Evolutionary conservation across 2,888 invertebrate genomes (phyloP).

Genomic region (Acanthosepion pharaonis): DNA sequence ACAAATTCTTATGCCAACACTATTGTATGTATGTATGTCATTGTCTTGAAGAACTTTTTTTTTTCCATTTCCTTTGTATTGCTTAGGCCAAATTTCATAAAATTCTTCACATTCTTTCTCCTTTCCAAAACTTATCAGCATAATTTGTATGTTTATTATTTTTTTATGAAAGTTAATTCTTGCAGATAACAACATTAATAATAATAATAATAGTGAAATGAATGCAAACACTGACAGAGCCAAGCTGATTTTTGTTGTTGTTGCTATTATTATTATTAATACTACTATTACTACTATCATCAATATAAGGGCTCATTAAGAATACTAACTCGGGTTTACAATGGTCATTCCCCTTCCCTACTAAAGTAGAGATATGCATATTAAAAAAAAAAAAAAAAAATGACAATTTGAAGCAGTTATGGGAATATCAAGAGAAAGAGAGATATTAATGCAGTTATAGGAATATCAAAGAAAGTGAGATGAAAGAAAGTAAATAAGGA

Average conservation of each 20-base stretch:
- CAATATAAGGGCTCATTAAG: not conserved
- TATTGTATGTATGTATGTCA: not conserved
- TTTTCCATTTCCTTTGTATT: not conserved
- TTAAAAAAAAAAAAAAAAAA: not conserved
- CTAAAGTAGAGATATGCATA: not conserved
- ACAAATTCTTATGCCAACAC: not conserved
- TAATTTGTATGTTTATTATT: not conserved
- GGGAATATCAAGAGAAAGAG: not conserved
- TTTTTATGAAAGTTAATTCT: not conserved
- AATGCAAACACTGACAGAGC: not conserved
- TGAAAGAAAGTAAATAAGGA: not conserved
- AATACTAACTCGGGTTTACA: constrained; percentile 4
- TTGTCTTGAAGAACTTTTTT: not conserved
- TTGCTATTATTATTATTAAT: not conserved
- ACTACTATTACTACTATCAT: not conserved
- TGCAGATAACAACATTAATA: not conserved
- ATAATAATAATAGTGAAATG: not conserved
- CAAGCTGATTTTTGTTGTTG: not conserved
- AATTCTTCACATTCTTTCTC: constrained; percentile 42
- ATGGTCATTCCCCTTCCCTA: not conserved
- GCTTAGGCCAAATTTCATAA: constrained; percentile 12
- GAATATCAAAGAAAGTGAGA: not conserved
- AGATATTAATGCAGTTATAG: not conserved
- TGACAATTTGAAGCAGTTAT: not conserved
- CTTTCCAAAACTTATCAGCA: not conserved